Evolutionary conservation across 2,797 vertebrate genomes (phyloP), one percentile per base, ranked within the genome.

Genomic region (Cynodonichthys magdalenae): DNA sequence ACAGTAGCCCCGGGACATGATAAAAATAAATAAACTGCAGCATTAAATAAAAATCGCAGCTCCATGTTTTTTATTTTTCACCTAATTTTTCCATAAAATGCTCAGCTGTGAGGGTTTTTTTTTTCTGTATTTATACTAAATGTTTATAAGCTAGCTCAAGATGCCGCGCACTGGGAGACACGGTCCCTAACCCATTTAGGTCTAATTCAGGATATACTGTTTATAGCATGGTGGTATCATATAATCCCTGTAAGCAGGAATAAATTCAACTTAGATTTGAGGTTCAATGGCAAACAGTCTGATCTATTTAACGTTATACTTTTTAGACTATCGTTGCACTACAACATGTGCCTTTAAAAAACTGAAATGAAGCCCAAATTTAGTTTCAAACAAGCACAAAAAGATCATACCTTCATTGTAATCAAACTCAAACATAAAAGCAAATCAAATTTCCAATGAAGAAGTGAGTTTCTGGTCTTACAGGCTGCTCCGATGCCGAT

Each of bases 401-500:
- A 36, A 61, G 4, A 45, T 34, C 5, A 50, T 19, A 34, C 15
- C 17, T 53, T 18, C 5, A 15, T 34, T 19, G n/a, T 18, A 18
- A n/a, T 12, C n/a, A 4, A 14, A 18, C 56, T 2, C 14, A 45
- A 29, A 44, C 17, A 17, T 2, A 20, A 53, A 63, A 31, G 41
- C 0, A 34, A n/a, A 29, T 20, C 7, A 17, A 2, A 39, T 39
- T 17, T 36, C 19, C 1, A 47, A 39, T 18, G 17, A 1, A 36
- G 34, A 51, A 29, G 20, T 34, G 8, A 14, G 1, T 19, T n/a
- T 39, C 55, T 0, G 11, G 52, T 93, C 93, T 93, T 89, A 95
- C 94, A 66, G 63, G 94, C 93, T 56, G 94, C 94, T 83, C 83
- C 94, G 0, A 93, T 17, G 54, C 94, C 94, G 20, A 93, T 93